Evolutionary conservation across 2,888 invertebrate species (phyloP).

Genomic region (Drepana falcataria): DNA sequence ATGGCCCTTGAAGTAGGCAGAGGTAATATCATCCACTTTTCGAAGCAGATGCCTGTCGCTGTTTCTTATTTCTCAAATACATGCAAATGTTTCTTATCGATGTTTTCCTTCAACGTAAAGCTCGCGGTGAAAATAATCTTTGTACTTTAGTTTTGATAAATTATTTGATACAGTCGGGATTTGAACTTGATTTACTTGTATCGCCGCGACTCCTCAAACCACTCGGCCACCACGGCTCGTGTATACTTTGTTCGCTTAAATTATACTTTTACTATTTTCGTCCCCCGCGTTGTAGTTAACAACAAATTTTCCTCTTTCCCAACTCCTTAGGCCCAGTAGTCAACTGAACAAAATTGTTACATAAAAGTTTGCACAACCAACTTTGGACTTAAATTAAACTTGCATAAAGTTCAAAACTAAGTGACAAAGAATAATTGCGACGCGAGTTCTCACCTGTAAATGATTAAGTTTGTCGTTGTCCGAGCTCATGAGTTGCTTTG

Average conservation of each 20-base stretch:
- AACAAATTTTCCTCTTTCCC: background rate
- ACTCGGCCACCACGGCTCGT: no score
- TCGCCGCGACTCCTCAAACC: no score
- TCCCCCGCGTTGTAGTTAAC: background rate
- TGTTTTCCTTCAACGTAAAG: no score
- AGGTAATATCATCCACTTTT: no score
- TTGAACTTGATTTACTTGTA: no score
- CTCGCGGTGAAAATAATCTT: no score
- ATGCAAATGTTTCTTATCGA: no score
- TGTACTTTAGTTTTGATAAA: no score
- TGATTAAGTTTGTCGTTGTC: conserved; percentile 35
- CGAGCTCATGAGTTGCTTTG: conserved; percentile 33
- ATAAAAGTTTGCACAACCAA: background rate
- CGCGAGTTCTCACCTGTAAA: conserved; percentile 24
- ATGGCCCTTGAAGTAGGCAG: no score
- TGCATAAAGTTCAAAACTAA: conserved; percentile 1
- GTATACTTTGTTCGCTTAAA: background rate
- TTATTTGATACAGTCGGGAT: no score
- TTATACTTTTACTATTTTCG: background rate
- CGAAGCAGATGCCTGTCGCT: no score
- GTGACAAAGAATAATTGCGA: conserved; percentile 21
- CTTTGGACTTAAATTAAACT: background rate
- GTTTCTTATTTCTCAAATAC: no score
- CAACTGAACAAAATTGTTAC: background rate
- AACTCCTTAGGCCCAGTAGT: background rate